Evolutionary conservation across 1,140 invertebrate species (phyloP), one percentile per base, ranked within the genome.

Genomic region (Papilio polyxenes): DNA sequence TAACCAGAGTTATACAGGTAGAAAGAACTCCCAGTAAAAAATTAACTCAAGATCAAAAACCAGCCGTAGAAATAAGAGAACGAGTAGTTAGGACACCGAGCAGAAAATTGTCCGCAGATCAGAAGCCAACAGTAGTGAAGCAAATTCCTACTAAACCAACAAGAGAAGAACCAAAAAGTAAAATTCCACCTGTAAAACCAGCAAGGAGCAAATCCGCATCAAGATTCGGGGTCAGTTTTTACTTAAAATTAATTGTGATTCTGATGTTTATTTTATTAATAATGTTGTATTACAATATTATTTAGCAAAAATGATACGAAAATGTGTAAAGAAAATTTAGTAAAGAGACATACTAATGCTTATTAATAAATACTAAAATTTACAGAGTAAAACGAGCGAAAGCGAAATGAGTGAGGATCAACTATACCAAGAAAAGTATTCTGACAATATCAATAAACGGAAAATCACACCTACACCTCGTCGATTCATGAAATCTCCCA

Each of bases 351-450:
- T 82, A 91, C 84, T 91, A 93, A 92, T 91, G 78, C 78, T 69
- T 85, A 87, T 84, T 88, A 84, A 87, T 90, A 83, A 86, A 82
- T 92, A 87, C 89, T 92, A 87, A 90, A 82, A 90, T 93, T 94
- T 95, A 87, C 94, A 95, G 94, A 94, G 88, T 89, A 94, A 94
- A 88, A 95, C 94, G 89, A 95, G 94, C 95, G 94, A 95, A 88
- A 95, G 94, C 93, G 94, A 95, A 85, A 95, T 95, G 94, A 95
- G 94, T 90, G 94, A 95, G 84, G 94, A 94, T 86, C 92, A 93
- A 88, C 85, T 83, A 78, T 87, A 87, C 83, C 90, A 92, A 87
- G 89, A 89, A 80, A 92, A 86, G 88, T 80, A 76, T 69, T 83
- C 86, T 87, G 81, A 84, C 48, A 89, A 86, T 85, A 90, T 83